Percentiles rank a stretch among this genome's conserved stretches.
These are phyloP conservation scores for Colinus virginianus DNA, from an alignment of 2,113 vertebrate genomes.

Conservation along the genomic window DNA sequence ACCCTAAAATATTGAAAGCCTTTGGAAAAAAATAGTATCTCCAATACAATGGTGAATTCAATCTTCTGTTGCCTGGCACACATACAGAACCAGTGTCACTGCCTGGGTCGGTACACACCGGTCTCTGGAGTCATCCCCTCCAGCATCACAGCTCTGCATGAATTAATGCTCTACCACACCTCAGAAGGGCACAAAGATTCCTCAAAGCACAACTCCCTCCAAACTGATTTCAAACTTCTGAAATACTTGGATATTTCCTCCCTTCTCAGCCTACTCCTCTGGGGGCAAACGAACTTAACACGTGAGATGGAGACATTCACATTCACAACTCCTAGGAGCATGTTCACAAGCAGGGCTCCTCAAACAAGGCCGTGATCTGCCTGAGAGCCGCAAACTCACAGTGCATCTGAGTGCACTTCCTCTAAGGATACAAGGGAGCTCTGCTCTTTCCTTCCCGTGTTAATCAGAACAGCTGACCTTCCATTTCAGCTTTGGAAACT, in stretches of 20 bases:
- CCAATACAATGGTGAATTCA: neutral
- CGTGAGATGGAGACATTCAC: fast-evolving
- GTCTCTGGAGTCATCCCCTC: neutral
- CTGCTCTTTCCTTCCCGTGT: neutral
- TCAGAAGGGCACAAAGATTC: neutral
- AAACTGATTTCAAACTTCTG: neutral
- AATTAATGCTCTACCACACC: neutral
- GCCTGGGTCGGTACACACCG: neutral
- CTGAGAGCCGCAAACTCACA: neutral
- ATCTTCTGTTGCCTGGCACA: neutral
- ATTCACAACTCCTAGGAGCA: neutral
- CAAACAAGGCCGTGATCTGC: neutral
- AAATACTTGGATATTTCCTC: neutral
- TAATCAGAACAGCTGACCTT: neutral
- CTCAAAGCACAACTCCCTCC: neutral
- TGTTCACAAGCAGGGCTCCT: neutral
- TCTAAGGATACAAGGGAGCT: neutral
- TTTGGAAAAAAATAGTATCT: neutral
- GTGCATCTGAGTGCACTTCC: fast-evolving
- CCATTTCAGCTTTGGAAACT: neutral
- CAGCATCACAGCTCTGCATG: neutral
- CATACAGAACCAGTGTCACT: neutral
- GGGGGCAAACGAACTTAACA: neutral
- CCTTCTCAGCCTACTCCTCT: neutral
- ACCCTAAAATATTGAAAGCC: neutral